phyloP scores from a whole-genome alignment of 1,140 invertebrate species.

The Tetramorium alpestre region DNA sequence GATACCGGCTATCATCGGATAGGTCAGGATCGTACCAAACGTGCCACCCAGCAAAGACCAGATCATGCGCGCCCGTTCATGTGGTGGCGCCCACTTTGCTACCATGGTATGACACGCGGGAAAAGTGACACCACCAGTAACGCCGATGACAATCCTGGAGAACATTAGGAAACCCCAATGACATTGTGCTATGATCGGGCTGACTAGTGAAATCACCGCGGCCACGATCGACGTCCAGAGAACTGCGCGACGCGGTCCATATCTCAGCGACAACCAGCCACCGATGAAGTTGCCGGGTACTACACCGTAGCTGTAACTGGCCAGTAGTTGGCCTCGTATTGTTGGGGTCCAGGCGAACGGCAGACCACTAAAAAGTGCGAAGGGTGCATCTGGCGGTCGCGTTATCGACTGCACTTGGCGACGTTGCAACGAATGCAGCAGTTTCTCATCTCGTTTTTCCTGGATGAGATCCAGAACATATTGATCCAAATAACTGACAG shows the following conservation, averaged over 20 bases:
- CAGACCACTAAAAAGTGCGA: slow-evolving; percentile 57
- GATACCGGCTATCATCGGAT: slow-evolving; percentile 89
- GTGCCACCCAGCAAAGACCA: slow-evolving; percentile 90
- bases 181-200: slow-evolving; percentile 86
- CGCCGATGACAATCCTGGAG: slow-evolving; percentile 73
- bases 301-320: slow-evolving; percentile 87
- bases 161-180: slow-evolving; percentile 71
- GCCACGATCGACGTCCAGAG: slow-evolving; percentile 87
- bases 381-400: neutral
- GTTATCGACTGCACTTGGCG: neutral
- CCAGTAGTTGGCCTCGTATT: slow-evolving; percentile 88
- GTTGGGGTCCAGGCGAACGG: slow-evolving; percentile 86
- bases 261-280: slow-evolving; percentile 88
- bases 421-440: neutral
- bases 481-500: slow-evolving; percentile 22
- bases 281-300: slow-evolving; percentile 86
- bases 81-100: slow-evolving; percentile 90
- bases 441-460: neutral
- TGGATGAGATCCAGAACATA: slow-evolving; percentile 4
- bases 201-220: slow-evolving; percentile 89
- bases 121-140: slow-evolving; percentile 88
- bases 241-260: slow-evolving; percentile 89
- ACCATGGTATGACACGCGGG: slow-evolving; percentile 89
- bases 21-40: slow-evolving; percentile 91
- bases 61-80: slow-evolving; percentile 90